Evolutionary conservation across 2,888 invertebrate species (phyloP), one percentile per base, ranked within the genome.

Genomic region (Arctia plantaginis): DNA sequence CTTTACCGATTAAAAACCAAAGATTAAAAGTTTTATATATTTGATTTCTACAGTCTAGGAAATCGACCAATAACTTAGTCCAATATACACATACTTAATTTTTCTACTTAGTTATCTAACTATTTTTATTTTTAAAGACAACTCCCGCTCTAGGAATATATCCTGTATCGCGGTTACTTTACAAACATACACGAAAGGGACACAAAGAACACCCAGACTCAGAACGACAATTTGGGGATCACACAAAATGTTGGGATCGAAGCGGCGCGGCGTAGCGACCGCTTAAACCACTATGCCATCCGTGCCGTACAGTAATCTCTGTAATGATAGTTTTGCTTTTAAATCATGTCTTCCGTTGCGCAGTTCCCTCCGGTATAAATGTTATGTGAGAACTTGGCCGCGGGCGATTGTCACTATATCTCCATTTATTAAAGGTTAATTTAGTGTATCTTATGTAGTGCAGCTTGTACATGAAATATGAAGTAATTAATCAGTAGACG

Each of bases 341-440:
- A 85, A 83, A 82, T 79, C 74, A 78, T 79, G 70, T 77, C 77
- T 85, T 88, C 85, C 85, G 82, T 78, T 75, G 68, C 77, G 82
- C 80, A 75, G 71, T 82, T 85, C 81, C 74, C 75, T 75, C 72
- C 41, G 47, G 78, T 74, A 80, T 86, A 85, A 86, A 87, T 88
- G 83, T 82, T 77, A 85, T 86, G 88, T 86, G 88, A 81, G 82
- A 87, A 87, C 84, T 84, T 80, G 71, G 85, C 90, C 85, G 77
- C 85, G 69, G 86, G 90, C 89, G 83, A 78, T 86, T 86, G 86
- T 85, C 84, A 85, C 87, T 88, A 86, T 82, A 76, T 79, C 81
- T 82, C 6, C 20, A n/a, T n/a, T n/a, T n/a, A n/a, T n/a, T n/a
- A n/a, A 47, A 62, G 13, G 59, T 30, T 6, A 30, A 3, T 62